Conservation (phyloP, 2,797 vertebrate species). For the Dendrocincla tyrannina region DNA sequence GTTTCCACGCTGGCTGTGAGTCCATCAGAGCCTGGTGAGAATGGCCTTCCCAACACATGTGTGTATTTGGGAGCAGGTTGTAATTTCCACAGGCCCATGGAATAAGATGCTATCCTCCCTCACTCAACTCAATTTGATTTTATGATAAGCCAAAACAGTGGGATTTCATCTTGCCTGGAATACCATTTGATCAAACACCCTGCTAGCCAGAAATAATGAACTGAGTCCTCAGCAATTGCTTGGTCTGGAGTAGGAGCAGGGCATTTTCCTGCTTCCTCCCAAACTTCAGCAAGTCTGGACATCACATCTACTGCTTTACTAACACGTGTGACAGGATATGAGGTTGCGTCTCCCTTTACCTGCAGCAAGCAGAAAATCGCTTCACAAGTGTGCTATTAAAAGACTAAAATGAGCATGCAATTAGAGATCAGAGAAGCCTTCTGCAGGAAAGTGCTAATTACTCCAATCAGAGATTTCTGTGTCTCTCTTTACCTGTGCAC, state of each 20-base stretch:
- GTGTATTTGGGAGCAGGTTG: not conserved
- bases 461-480: not conserved
- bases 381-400: not conserved
- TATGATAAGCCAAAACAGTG: not conserved
- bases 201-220: not conserved
- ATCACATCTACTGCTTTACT: not conserved
- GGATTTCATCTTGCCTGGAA: not conserved
- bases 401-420: conserved; percentile 20
- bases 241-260: not conserved
- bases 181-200: not conserved
- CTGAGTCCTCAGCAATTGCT: not conserved
- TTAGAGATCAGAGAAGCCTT: conserved; percentile 59
- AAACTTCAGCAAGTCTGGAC: not conserved
- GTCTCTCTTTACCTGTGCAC: not conserved
- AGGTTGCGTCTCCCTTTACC: not conserved
- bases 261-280: not conserved
- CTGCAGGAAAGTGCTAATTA: conserved; percentile 51
- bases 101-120: not conserved
- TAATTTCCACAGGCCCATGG: not conserved
- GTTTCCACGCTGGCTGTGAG: not conserved
- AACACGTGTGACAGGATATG: accelerated
- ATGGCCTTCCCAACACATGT: accelerated
- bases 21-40: not conserved
- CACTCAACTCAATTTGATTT: not conserved
- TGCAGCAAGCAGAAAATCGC: not conserved